Conservation (phyloP, 1,140 invertebrate genomes). For the Chironomus striatipennis region DNA sequence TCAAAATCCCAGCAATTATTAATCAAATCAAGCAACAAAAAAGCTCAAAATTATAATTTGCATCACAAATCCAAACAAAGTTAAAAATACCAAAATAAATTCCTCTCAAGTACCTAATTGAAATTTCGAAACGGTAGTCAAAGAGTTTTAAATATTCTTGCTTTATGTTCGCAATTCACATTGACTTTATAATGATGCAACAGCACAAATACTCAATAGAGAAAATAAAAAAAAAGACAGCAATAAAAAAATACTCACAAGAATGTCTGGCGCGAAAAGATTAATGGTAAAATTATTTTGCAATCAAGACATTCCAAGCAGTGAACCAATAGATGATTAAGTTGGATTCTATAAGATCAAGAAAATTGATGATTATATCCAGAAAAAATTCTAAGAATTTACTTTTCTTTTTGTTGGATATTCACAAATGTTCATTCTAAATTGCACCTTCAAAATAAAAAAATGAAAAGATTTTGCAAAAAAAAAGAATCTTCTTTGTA, state of each 20-base stretch:
- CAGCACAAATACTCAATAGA: not conserved
- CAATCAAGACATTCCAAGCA: too few species aligned
- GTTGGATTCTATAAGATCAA: too few species aligned
- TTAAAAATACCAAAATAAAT: too few species aligned
- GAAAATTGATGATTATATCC: not conserved
- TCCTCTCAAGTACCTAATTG: not conserved
- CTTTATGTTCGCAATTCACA: not conserved
- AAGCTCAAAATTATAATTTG: too few species aligned
- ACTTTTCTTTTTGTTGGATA: not conserved
- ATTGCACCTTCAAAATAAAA: not conserved
- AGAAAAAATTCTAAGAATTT: not conserved
- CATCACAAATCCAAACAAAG: too few species aligned
- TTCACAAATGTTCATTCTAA: not conserved
- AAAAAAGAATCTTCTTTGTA: not conserved
- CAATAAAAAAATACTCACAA: not conserved
- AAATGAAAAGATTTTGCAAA: not conserved
- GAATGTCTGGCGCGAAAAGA: constrained; percentile 6
- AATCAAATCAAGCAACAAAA: too few species aligned
- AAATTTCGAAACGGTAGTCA: constrained; percentile 7
- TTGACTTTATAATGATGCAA: not conserved
- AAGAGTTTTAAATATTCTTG: not conserved
- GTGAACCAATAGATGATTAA: not conserved
- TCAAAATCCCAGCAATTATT: too few species aligned
- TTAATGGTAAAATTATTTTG: not conserved
- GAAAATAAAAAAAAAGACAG: too few species aligned